phyloP scores from a whole-genome alignment of 2,113 vertebrate species.

The Esox niger region DNA sequence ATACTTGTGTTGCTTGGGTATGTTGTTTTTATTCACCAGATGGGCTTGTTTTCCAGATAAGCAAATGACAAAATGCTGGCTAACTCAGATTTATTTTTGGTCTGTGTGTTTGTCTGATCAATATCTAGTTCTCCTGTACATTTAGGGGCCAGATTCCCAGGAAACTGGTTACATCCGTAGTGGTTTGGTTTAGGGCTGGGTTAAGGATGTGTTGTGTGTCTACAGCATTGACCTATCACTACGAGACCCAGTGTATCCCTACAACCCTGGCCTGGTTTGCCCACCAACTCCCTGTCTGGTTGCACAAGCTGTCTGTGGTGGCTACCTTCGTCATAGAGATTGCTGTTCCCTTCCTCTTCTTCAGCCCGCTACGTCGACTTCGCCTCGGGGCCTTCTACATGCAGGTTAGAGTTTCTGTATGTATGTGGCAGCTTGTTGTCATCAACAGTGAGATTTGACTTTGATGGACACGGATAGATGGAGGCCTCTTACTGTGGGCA shows the following conservation, averaged over 20 bases:
- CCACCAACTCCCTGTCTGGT: conserved; percentile 88
- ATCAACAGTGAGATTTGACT: too few relatives aligned
- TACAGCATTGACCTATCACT: conserved; percentile 91
- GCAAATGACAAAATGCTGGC: too few relatives aligned
- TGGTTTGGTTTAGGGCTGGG: too few relatives aligned
- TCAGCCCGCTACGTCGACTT: conserved; percentile 81
- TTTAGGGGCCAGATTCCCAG: too few relatives aligned
- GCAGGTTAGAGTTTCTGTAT: conserved; percentile 73
- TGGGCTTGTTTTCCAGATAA: too few relatives aligned
- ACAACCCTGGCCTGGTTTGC: conserved; percentile 84
- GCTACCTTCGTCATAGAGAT: conserved; percentile 86
- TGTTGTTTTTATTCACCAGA: too few relatives aligned
- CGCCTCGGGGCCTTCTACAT: conserved; percentile 84
- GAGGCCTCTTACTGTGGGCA: too few relatives aligned
- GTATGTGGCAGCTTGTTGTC: neutral
- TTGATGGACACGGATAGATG: too few relatives aligned
- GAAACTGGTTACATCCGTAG: too few relatives aligned
- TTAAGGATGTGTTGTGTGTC: neutral
- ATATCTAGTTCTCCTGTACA: too few relatives aligned
- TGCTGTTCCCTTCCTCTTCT: conserved; percentile 79
- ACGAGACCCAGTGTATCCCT: conserved; percentile 93
- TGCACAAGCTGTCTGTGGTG: conserved; percentile 87
- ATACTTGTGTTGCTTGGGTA: too few relatives aligned
- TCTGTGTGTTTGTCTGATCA: conserved; percentile 1
- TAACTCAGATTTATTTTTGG: too few relatives aligned